Base-by-base conservation (phyloP, 2,888 invertebrate species). In the Abrostola triplasia region DNA sequence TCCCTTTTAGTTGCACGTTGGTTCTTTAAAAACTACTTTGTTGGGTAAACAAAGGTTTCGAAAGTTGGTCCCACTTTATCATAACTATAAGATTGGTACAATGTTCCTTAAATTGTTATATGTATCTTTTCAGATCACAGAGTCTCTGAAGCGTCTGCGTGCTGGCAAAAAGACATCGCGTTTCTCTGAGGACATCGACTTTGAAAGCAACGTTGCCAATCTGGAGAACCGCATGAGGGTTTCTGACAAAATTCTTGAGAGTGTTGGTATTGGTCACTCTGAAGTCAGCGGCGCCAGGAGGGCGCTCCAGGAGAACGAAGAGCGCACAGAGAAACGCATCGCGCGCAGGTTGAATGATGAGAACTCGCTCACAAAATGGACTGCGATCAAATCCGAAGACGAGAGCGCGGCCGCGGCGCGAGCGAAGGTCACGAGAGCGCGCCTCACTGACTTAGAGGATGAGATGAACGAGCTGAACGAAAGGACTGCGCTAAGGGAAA, bases 391-490 rank as follows among this genome's bases (percentile, higher is more conserved):
- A 51, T 83, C 82, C 40, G 93, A 94, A 7, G 92, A 93, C 0
- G 93, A 94, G 67, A 95, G 92, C 67, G 96, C 96, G 0, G 97
- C 97, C 0, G 95, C 95, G 24, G 92, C 95, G 51, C 89, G 97
- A 54, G 97, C 97, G 0, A 96, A 95, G 77, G 95, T 95, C 37
- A 95, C 96, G 1, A 95, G 96, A 71, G 96, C 96, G 9, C 95
- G 97, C 53, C 91, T 97, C 13, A 95, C 95, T 42, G 97, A 97
- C 81, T 91, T 97, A 49, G 97, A 97, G 82, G 96, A 96, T 55
- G 97, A 97, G 88, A 97, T 97, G 96, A 95, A 96, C 48, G 96
- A 96, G 76, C 90, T 97, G 65, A 96, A 94, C 13, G 97, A 97
- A 82, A 95, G 96, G 81, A 96, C 95, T 80, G 96, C 96, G 0